Base-by-base conservation (phyloP, 1,140 invertebrate genomes). In the Drosophila pallidifrons region DNA sequence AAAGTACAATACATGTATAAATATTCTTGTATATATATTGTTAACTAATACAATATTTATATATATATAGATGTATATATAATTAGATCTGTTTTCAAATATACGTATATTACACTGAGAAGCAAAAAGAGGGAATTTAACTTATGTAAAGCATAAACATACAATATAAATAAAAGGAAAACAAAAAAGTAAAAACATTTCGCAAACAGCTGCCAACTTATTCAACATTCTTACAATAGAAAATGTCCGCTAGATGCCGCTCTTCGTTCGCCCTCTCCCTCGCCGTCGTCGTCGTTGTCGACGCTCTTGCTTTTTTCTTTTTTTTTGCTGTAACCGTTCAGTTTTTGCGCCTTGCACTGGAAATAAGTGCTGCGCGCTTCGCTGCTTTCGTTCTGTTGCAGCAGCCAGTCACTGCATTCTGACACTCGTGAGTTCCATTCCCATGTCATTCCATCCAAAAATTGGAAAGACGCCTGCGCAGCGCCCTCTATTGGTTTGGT, bases 191-290 rank as follows among this genome's bases (percentile, higher is more conserved):
- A 30, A 49, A 15, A 55, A 49, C 32, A 49, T 57, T 51, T 46
- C 46, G 70, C 70, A 73, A 73, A 73, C 70, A 73, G 70, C 70
- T 68, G 70, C 16, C 55, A 73, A 52, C 63, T 67, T 8, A 25
- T 43, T 52, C 70, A 58, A 51, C 70, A 67, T 28, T 63, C 30
- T 63, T 49, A 63, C 46, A 35, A 54, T 15, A 43, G 3, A 25
- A 25, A 25, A 15, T 32, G 30, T 32, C 28, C 51, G 51, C 28
- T 54, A 15, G 13, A 54, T 54, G 51, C 7, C 51, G 49, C 20
- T 52, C 20, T 35, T 47, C 58, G 15, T n/a, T 10, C 11, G 7
- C 35, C 32, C 10, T 10, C 43, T 46, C 54, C n/a, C n/a, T n/a
- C n/a, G 32, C 5, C 45, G 11, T 5, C 45, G 20, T 5, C 5